Percentiles rank a stretch among this genome's conserved stretches.
Evolutionary conservation across 2,888 invertebrate genomes (phyloP).

Genomic region (Pheosia tremula): DNA sequence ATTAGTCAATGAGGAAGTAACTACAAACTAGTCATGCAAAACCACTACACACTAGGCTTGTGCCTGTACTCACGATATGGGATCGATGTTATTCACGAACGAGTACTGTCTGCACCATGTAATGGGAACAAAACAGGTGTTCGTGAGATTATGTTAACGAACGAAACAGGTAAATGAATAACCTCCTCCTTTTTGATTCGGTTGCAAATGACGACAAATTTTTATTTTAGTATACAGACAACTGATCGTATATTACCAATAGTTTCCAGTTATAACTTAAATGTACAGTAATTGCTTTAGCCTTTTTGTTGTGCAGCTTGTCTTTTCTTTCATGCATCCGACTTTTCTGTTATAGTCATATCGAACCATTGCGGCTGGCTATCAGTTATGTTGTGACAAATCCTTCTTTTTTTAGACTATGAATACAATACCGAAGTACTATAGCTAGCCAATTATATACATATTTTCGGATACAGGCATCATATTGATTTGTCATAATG

Average conservation of each 20-base stretch:
- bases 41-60: conserved; percentile 28
- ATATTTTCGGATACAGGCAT: no score
- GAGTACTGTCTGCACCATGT: conserved; percentile 77
- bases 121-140: conserved; percentile 51
- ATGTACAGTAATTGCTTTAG: no score
- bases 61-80: conserved; percentile 70
- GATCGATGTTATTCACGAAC: conserved; percentile 81
- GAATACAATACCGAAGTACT: neutral
- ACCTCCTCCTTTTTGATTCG: no score
- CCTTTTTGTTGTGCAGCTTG: no score
- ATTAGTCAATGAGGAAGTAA: neutral
- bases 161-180: conserved; percentile 19
- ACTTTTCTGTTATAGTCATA: no score
- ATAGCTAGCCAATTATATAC: neutral
- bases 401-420: no score
- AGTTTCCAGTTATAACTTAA: no score
- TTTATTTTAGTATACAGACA: neutral
- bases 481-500: neutral
- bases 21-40: conserved; percentile 37
- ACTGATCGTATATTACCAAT: no score
- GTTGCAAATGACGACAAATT: neutral
- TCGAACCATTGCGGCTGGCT: no score
- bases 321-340: no score
- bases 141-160: conserved; percentile 39
- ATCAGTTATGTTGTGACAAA: no score